Evolutionary conservation across 1,140 invertebrate species (phyloP).

Genomic region (Orius insidiosus): DNA sequence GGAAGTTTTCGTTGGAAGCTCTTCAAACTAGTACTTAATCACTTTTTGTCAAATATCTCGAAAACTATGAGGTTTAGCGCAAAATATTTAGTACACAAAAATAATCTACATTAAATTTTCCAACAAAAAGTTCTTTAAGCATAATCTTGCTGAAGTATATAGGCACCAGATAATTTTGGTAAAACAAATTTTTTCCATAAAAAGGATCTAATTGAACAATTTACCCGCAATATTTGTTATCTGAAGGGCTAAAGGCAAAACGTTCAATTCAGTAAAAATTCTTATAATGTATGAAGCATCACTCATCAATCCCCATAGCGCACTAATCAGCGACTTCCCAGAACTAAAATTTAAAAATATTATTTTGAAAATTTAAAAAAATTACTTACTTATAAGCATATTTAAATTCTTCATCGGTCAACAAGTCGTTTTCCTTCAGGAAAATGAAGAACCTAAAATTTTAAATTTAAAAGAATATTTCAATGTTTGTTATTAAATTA

Average conservation of each 20-base stretch:
- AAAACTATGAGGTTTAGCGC: too few species aligned
- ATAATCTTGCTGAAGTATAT: too few species aligned
- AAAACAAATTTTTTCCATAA: not conserved
- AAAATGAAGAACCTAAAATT: conserved; percentile 18
- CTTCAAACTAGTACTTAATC: too few species aligned
- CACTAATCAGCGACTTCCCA: conserved; percentile 45
- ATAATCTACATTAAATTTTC: too few species aligned
- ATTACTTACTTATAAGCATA: conserved; percentile 37
- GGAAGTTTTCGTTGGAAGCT: too few species aligned
- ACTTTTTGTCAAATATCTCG: too few species aligned
- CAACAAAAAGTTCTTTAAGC: too few species aligned
- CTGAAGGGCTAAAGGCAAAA: conserved; percentile 83
- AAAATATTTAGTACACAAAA: too few species aligned
- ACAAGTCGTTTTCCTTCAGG: conserved; percentile 43
- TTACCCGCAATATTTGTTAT: conserved; percentile 82
- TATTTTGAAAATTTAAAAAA: not conserved
- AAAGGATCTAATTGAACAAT: not conserved
- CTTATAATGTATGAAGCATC: conserved; percentile 66
- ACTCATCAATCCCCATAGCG: conserved; percentile 64
- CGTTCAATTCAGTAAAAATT: conserved; percentile 80
- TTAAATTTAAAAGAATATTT: conserved; percentile 11
- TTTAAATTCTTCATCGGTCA: conserved; percentile 48
- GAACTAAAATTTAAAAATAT: conserved; percentile 22
- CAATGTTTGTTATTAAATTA: conserved; percentile 3
- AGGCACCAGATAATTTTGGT: too few species aligned